A percentile compares a stretch with the other conserved stretches of the same genome.
These are phyloP conservation scores for Acanthochromis polyacanthus DNA, from an alignment of 2,113 vertebrate species.

Conservation along the genomic window DNA sequence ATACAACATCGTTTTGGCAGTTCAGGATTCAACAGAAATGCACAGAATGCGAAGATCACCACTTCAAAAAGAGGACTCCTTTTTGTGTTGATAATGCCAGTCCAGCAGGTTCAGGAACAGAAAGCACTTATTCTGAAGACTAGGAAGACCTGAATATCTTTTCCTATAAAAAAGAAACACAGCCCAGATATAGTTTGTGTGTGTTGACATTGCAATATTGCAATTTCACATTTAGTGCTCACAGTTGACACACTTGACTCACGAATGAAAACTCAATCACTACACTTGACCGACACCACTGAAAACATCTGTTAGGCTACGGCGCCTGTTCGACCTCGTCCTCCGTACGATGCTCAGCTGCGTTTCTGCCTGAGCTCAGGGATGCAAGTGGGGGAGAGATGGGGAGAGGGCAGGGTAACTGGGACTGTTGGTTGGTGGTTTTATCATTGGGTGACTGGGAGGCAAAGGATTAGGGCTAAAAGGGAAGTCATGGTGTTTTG, in stretches of 20 bases:
- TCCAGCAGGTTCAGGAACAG: conserved; percentile 97
- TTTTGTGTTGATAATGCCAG: conserved; percentile 90
- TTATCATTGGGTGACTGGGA: no score
- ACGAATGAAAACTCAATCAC: conserved; percentile 90
- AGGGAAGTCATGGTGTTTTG: no score
- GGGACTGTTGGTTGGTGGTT: background rate
- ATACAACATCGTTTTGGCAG: conserved; percentile 85
- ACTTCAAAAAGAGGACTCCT: conserved; percentile 74
- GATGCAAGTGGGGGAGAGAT: conserved; percentile 2
- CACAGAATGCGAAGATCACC: conserved; percentile 78
- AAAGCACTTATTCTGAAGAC: conserved; percentile 89
- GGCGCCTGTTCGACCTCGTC: conserved; percentile 87
- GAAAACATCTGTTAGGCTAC: conserved; percentile 86
- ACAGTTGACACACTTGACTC: conserved; percentile 92
- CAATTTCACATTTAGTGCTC: conserved; percentile 94
- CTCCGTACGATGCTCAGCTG: conserved; percentile 49
- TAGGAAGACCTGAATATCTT: conserved; percentile 90
- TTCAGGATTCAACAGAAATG: conserved; percentile 82
- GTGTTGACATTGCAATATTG: conserved; percentile 86
- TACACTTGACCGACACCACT: conserved; percentile 93
- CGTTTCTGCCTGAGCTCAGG: conserved; percentile 55
- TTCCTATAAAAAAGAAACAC: conserved; percentile 83
- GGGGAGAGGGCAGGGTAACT: background rate
- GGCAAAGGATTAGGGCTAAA: no score
- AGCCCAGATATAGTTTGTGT: conserved; percentile 81